Evolutionary conservation across 2,797 vertebrate genomes (phyloP).

Genomic region (Danio kyathit): DNA sequence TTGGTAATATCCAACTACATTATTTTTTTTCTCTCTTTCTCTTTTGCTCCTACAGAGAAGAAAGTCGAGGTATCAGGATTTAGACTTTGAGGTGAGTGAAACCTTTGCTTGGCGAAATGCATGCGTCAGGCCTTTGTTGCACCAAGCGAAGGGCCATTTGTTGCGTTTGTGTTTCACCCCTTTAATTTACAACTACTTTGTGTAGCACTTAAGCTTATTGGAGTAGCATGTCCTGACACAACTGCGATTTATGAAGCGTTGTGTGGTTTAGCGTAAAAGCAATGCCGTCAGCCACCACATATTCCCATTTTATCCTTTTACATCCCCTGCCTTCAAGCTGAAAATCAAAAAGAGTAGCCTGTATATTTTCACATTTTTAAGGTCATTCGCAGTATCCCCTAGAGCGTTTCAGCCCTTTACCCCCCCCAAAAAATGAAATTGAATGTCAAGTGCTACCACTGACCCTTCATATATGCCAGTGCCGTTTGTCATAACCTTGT

Average conservation of each 20-base stretch:
- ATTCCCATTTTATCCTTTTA: slow-evolving; percentile 78
- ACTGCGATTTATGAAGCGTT: slow-evolving; percentile 74
- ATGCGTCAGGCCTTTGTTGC: slow-evolving; percentile 69
- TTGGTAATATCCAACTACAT: slow-evolving; percentile 30
- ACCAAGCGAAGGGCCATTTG: slow-evolving; percentile 68
- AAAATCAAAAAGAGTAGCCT: slow-evolving; percentile 70
- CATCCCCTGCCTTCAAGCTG: slow-evolving; percentile 81
- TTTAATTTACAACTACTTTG: slow-evolving; percentile 82
- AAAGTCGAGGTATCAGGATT: slow-evolving; percentile 98
- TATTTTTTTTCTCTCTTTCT: slow-evolving; percentile 52
- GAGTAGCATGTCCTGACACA: slow-evolving; percentile 74
- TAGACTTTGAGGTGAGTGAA: slow-evolving; percentile 98
- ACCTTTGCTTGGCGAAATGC: slow-evolving; percentile 50
- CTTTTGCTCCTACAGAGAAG: slow-evolving; percentile 89
- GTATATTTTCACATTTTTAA: slow-evolving; percentile 70
- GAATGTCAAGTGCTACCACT: slow-evolving; percentile 45
- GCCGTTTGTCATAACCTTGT: slow-evolving; percentile 42
- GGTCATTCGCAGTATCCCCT: slow-evolving; percentile 77
- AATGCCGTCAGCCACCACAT: slow-evolving; percentile 82
- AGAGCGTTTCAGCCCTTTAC: slow-evolving; percentile 63
- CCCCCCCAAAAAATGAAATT: background rate
- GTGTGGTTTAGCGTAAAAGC: slow-evolving; percentile 80
- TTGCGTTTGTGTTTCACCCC: slow-evolving; percentile 78
- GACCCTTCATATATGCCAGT: slow-evolving; percentile 36
- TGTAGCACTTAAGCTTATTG: slow-evolving; percentile 84